These are phyloP conservation scores for Pachydiplax longipennis DNA, from an alignment of 2,888 invertebrate species.

Conservation along the genomic window DNA sequence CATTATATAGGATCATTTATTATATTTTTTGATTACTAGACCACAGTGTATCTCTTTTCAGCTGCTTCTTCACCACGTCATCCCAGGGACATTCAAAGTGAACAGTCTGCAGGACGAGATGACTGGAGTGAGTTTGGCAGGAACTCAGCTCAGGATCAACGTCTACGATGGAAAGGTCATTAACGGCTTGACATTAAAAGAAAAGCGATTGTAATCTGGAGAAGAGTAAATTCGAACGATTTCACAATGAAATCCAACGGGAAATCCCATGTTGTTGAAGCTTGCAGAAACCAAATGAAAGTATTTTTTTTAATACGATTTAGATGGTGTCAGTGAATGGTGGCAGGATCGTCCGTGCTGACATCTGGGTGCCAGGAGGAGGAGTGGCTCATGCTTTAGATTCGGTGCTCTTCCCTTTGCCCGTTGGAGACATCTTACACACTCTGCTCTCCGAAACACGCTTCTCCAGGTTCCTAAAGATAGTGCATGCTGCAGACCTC, in stretches of 20 bases:
- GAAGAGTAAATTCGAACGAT: too few relatives aligned
- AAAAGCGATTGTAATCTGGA: too few relatives aligned
- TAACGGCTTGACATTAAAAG: neutral
- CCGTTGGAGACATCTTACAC: constrained; percentile 85
- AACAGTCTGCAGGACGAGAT: constrained; percentile 84
- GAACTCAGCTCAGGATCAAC: constrained; percentile 85
- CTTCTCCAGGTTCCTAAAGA: constrained; percentile 80
- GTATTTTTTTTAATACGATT: too few relatives aligned
- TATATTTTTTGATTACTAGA: too few relatives aligned
- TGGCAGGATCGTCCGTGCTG: constrained; percentile 83
- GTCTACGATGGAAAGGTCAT: constrained; percentile 82
- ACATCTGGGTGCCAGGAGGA: constrained; percentile 86
- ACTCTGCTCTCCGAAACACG: constrained; percentile 84
- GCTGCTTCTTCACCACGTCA: constrained; percentile 85
- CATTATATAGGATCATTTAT: too few relatives aligned
- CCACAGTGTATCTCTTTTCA: too few relatives aligned
- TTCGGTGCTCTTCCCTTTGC: constrained; percentile 87
- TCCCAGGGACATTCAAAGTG: constrained; percentile 83
- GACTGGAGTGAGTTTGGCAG: constrained; percentile 88
- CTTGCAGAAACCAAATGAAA: too few relatives aligned
- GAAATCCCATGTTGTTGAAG: too few relatives aligned
- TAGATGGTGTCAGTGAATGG: constrained; percentile 86
- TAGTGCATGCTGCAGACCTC: constrained; percentile 78
- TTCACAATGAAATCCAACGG: too few relatives aligned
- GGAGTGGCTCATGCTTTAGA: constrained; percentile 86